A percentile compares a stretch with the other conserved stretches of the same genome.
phyloP scores from a whole-genome alignment of 2,888 invertebrate species.

The Aleiodes leptofemur region DNA sequence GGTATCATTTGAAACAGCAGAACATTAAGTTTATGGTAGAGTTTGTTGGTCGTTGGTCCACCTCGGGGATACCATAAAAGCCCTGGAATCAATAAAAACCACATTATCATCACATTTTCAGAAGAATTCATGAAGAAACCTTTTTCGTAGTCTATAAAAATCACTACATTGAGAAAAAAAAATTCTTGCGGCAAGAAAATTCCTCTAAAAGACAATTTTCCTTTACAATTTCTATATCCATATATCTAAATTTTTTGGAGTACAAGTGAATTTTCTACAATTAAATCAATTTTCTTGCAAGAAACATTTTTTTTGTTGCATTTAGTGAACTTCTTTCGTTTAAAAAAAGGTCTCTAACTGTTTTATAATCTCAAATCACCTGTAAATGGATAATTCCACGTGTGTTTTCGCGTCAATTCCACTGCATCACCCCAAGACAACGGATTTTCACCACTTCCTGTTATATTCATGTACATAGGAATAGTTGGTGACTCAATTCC shows the following conservation, averaged over 20 bases:
- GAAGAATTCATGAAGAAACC: neutral
- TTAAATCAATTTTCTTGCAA: too few species aligned
- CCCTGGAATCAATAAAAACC: conserved; percentile 57
- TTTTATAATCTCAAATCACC: conserved; percentile 56
- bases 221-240: too few species aligned
- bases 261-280: too few species aligned
- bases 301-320: too few species aligned
- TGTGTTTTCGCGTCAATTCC: conserved; percentile 79
- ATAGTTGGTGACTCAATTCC: conserved; percentile 74
- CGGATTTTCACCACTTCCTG: conserved; percentile 85
- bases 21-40: conserved; percentile 81
- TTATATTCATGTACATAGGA: conserved; percentile 85
- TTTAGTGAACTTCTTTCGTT: too few species aligned
- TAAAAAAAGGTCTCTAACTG: too few species aligned
- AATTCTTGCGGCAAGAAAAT: too few species aligned
- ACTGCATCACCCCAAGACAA: conserved; percentile 91
- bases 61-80: conserved; percentile 79
- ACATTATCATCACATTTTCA: neutral
- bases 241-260: too few species aligned
- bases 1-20: conserved; percentile 86
- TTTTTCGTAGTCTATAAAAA: too few species aligned
- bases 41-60: conserved; percentile 81
- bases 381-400: conserved; percentile 79
- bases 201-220: too few species aligned
- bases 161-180: neutral